These are phyloP conservation scores for Enteromius treurensis DNA, from an alignment of 2,797 vertebrate species.

Conservation along the genomic window DNA sequence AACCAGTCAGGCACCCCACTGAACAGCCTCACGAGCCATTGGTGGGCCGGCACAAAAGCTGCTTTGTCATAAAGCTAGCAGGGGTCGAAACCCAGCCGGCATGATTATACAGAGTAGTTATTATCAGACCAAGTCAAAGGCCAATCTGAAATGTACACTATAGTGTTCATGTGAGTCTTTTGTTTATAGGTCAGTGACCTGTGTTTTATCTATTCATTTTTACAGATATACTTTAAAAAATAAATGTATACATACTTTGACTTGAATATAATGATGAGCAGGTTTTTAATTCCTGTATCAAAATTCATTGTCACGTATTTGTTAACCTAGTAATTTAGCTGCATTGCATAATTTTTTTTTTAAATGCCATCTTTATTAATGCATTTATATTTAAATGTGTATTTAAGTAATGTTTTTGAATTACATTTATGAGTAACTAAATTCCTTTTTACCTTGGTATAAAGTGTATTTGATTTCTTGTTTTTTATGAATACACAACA, in stretches of 20 bases:
- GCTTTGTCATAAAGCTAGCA: slow-evolving; percentile 65
- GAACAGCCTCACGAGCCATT: slow-evolving; percentile 61
- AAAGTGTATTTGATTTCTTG: background rate
- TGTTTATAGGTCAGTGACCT: slow-evolving; percentile 39
- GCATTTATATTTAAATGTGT: background rate
- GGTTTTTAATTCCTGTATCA: background rate
- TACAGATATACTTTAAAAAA: background rate
- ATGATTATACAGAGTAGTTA: slow-evolving; percentile 55
- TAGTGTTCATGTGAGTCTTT: slow-evolving; percentile 45
- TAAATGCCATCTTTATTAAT: background rate
- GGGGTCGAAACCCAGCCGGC: slow-evolving; percentile 44
- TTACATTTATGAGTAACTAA: background rate
- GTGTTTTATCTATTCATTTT: slow-evolving; percentile 48
- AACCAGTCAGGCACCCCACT: slow-evolving; percentile 49
- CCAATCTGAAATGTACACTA: slow-evolving; percentile 57
- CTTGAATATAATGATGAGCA: background rate
- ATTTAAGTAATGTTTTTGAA: background rate
- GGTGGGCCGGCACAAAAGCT: slow-evolving; percentile 58
- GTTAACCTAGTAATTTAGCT: background rate
- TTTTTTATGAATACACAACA: background rate
- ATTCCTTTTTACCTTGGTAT: background rate
- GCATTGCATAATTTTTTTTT: too few species aligned
- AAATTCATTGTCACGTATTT: background rate
- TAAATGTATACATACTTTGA: background rate
- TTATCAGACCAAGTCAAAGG: slow-evolving; percentile 57